Base-by-base conservation (phyloP, 1,140 invertebrate species). In the Meloidogyne hapla region DNA sequence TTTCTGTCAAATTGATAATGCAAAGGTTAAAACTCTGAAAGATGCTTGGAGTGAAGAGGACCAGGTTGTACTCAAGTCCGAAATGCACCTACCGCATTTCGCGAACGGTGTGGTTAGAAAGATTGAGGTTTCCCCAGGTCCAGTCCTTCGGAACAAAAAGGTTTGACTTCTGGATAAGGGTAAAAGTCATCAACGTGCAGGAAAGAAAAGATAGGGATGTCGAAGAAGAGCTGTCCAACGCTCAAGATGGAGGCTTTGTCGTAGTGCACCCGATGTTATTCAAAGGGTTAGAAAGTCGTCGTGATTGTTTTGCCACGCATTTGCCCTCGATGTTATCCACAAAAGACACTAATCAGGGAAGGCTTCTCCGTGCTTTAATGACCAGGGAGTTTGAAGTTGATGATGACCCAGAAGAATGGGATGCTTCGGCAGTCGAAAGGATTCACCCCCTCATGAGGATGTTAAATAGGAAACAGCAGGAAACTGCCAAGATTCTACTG, bases 381-480 rank as follows among this genome's bases (percentile, higher is more conserved):
- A 23, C 33, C 8, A 21, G 64, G 4, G 15, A 26, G 0, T 18
- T 28, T 13, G 64, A 66, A 15, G 12, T 15, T 5, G 15, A 28
- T 66, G 64, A 66, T n/a, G 33, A 67, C 4, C 12, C 15, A n/a
- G 18, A 66, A n/a, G 38, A 33, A 2, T 66, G 13, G 18, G 42
- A n/a, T 67, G 18, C 66, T 25, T 67, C 18, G 66, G 66, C 66
- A 67, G 64, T 18, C 25, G 21, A 15, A 67, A 21, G 42, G 38
- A 25, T 18, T 21, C 66, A 67, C 21, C 21, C 66, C 1, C 10
- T 67, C 18, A 67, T 67, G 66, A 67, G 21, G 2, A 5, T 18
- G 1, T 25, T 67, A 2, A 67, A 67, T 25, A 21, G 42, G 2
- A 21, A 67, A 18, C 66, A 21, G 18, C 18, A 25, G 6, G 21